phyloP scores from a whole-genome alignment of 2,113 vertebrate genomes.

The Apeltes quadracus region DNA sequence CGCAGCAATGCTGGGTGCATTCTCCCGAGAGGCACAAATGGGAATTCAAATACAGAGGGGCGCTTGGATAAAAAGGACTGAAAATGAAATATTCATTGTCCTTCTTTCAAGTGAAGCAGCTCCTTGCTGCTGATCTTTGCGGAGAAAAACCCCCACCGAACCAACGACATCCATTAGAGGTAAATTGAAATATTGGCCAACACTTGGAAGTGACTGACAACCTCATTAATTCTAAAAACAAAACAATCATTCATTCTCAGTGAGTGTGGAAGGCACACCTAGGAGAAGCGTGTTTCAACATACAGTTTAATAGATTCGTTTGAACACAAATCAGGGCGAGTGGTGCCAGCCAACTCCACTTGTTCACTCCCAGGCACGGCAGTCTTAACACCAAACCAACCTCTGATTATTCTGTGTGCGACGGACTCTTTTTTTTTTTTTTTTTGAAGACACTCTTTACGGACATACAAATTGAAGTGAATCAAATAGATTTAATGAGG shows the following conservation, averaged over 20 bases:
- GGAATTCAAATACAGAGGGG: slow-evolving; percentile 47
- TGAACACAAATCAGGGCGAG: neutral
- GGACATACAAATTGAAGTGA: neutral
- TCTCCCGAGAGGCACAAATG: slow-evolving; percentile 49
- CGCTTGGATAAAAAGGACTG: slow-evolving; percentile 48
- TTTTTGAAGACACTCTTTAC: neutral
- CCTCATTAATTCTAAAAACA: slow-evolving; percentile 43
- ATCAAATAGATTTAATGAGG: too few species aligned
- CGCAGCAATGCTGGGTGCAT: slow-evolving; percentile 13
- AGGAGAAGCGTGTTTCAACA: slow-evolving; percentile 21
- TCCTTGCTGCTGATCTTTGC: slow-evolving; percentile 18
- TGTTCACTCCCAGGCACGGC: neutral
- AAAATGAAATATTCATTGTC: slow-evolving; percentile 70
- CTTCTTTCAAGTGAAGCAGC: slow-evolving; percentile 52
- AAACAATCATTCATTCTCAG: slow-evolving; percentile 48
- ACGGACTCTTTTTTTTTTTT: neutral
- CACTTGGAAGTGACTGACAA: slow-evolving; percentile 33
- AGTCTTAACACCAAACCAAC: slow-evolving; percentile 4
- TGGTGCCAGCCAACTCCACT: neutral
- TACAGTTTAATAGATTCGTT: slow-evolving; percentile 23
- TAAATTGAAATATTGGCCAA: neutral
- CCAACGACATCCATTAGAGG: neutral
- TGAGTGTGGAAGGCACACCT: slow-evolving; percentile 42
- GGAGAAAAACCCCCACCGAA: slow-evolving; percentile 4
- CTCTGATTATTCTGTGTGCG: neutral